phyloP scores from a whole-genome alignment of 2,797 vertebrate species.

The Siniperca scherzeri region DNA sequence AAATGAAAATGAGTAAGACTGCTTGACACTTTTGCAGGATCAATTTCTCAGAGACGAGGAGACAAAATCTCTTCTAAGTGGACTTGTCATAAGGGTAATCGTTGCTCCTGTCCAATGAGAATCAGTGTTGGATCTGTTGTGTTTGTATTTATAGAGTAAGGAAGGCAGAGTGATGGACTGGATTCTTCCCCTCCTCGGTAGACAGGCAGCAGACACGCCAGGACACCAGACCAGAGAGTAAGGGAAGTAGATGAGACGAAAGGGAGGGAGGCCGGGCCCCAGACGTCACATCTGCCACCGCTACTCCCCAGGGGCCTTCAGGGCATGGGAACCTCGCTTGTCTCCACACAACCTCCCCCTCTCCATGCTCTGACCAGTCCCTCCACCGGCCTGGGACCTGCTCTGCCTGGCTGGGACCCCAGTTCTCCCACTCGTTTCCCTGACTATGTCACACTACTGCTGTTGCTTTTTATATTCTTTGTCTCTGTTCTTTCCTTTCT shows the following conservation, averaged over 20 bases:
- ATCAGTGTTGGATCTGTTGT: constrained; percentile 6
- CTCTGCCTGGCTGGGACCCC: constrained; percentile 29
- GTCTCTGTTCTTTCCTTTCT: background rate
- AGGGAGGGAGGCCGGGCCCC: constrained; percentile 54
- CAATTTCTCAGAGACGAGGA: constrained; percentile 6
- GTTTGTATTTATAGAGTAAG: constrained; percentile 45
- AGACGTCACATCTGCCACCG: constrained; percentile 87
- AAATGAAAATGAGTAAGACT: background rate
- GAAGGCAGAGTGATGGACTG: constrained; percentile 65
- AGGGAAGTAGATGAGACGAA: constrained; percentile 61
- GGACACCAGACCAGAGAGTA: constrained; percentile 56
- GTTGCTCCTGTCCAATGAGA: constrained; percentile 39
- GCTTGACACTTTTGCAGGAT: background rate
- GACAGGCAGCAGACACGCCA: constrained; percentile 51
- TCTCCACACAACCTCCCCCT: constrained; percentile 50
- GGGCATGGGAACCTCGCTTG: constrained; percentile 84
- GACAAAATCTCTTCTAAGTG: constrained; percentile 23
- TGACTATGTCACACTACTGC: constrained; percentile 22
- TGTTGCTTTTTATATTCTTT: constrained; percentile 22
- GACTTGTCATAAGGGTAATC: background rate
- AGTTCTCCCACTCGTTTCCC: constrained; percentile 55
- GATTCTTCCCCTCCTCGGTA: constrained; percentile 43
- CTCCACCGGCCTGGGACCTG: constrained; percentile 61
- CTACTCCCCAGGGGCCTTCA: constrained; percentile 78
- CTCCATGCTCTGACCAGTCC: constrained; percentile 42